Base-by-base conservation (phyloP, 2,113 vertebrate genomes). In the Alexandromys fortis region DNA sequence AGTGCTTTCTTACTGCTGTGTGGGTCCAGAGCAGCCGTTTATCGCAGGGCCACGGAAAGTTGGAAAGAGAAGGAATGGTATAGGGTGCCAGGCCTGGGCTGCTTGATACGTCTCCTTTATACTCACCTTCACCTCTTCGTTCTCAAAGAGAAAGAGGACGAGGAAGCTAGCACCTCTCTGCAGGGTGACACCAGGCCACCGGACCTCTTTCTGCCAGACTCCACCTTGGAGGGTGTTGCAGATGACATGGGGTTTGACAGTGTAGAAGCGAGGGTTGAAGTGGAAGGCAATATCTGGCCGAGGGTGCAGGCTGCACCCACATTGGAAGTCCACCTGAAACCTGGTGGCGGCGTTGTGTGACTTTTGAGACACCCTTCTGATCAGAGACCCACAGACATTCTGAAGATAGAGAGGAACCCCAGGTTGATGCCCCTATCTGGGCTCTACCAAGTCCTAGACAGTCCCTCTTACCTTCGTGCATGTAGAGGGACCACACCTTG, bases 281-380 rank as follows among this genome's bases (percentile, higher is more conserved):
- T 99, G 99, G 83, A 99, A 98, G 42, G 98, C 98, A 11, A 99
- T 98, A 35, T 99, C 99, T 0, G 99, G 99, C n/a, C 97, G 97
- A 11, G 99, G 99, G 21, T 97, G 95, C 78, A 98, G 89, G 94
- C 99, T 99, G 98, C 98, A 99, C 75, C 99, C 99, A 0, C 98
- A 99, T 38, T 98, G 98, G 14, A 99, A 97, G 68, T 99, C 99
- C 33, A 99, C 97, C 97, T 99, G 99, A 95, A 99, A 99, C 98
- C 99, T 99, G 88, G 45, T 2, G 0, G 81, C 30, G 11, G 11
- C 5, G 47, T 6, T 22, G 42, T 6, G 42, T 65, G 24, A 58
- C 28, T n/a, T 30, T 19, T 11, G 4, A 2, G 42, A 26, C 55
- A 10, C 38, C 5, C 49, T 16, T 42, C 16, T 0, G 0, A 9